Percentiles rank a stretch among this genome's conserved stretches.
These are phyloP conservation scores for Erithacus rubecula DNA, from an alignment of 2,797 vertebrate genomes.

Conservation along the genomic window DNA sequence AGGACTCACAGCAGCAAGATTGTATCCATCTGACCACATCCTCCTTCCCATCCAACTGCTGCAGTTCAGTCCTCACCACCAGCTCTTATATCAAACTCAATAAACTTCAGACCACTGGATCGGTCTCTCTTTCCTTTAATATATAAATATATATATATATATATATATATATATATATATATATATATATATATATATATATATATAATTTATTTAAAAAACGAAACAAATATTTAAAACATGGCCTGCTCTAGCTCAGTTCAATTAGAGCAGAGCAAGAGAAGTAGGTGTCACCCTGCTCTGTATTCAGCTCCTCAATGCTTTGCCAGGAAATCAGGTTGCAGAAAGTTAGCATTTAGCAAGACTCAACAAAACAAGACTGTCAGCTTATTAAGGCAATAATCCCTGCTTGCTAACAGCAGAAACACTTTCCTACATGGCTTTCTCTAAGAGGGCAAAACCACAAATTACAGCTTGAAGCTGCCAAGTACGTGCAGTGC, in stretches of 20 bases:
- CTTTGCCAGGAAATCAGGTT: background rate
- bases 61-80: background rate
- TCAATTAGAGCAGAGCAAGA: background rate
- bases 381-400: background rate
- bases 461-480: background rate
- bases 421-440: background rate
- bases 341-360: constrained; percentile 8
- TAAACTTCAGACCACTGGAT: background rate
- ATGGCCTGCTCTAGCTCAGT: background rate
- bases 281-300: background rate
- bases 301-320: background rate
- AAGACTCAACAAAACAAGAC: background rate
- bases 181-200: accelerated
- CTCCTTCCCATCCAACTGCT: background rate
- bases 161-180: accelerated
- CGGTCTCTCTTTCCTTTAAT: background rate
- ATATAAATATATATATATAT: accelerated
- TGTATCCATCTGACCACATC: background rate
- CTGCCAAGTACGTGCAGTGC: background rate
- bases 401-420: background rate
- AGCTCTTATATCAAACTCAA: background rate
- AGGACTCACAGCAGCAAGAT: background rate
- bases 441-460: background rate
- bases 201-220: background rate
- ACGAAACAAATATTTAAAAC: background rate